Evolutionary conservation across 2,888 invertebrate species (phyloP), one percentile per base, ranked within the genome.

Genomic region (Xestia c-nigrum): DNA sequence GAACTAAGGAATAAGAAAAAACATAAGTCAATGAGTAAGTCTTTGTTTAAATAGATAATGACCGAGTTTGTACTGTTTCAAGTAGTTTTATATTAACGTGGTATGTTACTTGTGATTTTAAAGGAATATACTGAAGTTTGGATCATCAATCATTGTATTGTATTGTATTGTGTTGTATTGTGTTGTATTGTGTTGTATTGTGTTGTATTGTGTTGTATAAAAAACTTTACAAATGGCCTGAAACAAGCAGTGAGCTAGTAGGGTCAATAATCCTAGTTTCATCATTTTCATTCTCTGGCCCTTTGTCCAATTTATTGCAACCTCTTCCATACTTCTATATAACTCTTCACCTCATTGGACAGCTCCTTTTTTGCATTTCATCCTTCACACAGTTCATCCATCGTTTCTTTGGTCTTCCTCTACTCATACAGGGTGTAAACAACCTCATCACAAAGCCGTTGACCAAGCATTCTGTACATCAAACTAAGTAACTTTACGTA

Each of bases 11-110:
- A 38, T 72, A 78, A 84, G 80, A 85, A 87, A 87, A 85, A 87
- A 85, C 70, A 57, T 78, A 68, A 78, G 46, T 73, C 46, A 64
- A 70, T 84, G 72, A 84, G 81, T 76, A 76, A 66, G 38, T 72
- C 87, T 78, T 77, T 85, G 77, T 87, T 24, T 19, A 31, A 75
- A 84, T 85, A 87, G 87, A 87, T 87, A 87, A 76, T 74, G 57
- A 81, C 16, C n/a, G 70, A 61, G 66, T 76, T 31, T 55, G n/a
- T 78, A 19, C 61, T 57, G 64, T 55, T 64, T 38, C 59, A 69
- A 59, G 14, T 73, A 52, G 63, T 79, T 59, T 67, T 72, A 78
- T 69, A 67, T 19, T 24, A 64, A 47, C 31, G 24, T 38, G 19
- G 55, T 24, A 77, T 57, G 7, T 16, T 61, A 31, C 43, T 43